Conservation (phyloP, 2,113 vertebrate species). For the Rissa tridactyla region DNA sequence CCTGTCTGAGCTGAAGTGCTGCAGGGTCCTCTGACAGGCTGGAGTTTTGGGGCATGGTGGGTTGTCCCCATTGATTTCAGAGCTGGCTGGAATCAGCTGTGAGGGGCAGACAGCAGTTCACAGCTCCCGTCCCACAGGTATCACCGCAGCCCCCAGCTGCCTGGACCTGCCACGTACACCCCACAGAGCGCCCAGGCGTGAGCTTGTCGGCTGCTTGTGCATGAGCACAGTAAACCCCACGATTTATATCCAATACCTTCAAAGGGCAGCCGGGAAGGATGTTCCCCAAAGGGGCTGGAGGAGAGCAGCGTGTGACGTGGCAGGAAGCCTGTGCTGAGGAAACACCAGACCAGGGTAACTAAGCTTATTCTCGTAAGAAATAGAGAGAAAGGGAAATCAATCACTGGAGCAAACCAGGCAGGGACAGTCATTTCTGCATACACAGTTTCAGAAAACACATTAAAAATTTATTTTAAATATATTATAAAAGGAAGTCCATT, state of each 20-base stretch:
- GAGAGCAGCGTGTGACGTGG: fast-evolving
- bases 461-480: slow-evolving; percentile 73
- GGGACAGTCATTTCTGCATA: background rate
- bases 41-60: background rate
- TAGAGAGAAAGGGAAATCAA: background rate
- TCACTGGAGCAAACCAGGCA: background rate
- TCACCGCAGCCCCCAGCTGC: background rate
- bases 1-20: background rate
- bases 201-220: background rate
- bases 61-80: background rate
- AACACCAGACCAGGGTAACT: background rate
- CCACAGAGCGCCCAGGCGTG: fast-evolving
- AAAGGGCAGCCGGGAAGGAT: background rate
- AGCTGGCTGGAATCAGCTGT: background rate
- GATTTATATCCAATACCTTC: background rate
- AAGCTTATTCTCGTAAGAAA: background rate
- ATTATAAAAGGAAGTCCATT: slow-evolving; percentile 68
- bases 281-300: background rate
- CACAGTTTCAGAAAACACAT: slow-evolving; percentile 68
- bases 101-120: background rate
- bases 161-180: fast-evolving
- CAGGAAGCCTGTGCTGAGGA: background rate
- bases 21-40: background rate
- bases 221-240: background rate
- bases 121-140: background rate